Conservation (phyloP, 1,140 invertebrate species). For the Sycophila sp. region DNA sequence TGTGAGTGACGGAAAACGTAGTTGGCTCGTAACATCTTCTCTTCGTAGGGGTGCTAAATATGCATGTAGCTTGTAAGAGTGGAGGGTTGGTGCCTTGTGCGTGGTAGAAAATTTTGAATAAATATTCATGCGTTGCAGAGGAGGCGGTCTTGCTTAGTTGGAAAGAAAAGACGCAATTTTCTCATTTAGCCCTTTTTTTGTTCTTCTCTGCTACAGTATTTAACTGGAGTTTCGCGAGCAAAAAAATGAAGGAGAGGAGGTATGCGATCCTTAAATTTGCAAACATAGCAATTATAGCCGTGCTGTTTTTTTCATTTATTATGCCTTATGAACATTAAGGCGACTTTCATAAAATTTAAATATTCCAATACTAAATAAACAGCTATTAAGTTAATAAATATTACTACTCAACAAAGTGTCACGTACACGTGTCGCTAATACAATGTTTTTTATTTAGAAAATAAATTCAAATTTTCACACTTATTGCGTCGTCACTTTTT, state of each 20-base stretch:
- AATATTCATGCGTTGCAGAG: conserved; percentile 43
- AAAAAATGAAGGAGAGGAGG: neutral
- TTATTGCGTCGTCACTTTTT: too few relatives aligned
- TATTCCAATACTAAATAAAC: too few relatives aligned
- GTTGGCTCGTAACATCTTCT: conserved; percentile 41
- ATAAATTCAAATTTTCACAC: too few relatives aligned
- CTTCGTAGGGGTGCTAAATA: conserved; percentile 40
- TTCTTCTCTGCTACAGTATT: neutral
- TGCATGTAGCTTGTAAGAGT: conserved; percentile 28
- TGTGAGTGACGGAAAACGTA: conserved; percentile 33
- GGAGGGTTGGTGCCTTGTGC: conserved; percentile 15
- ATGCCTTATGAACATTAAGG: too few relatives aligned
- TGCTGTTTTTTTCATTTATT: neutral
- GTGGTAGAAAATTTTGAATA: conserved; percentile 45
- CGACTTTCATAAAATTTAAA: too few relatives aligned
- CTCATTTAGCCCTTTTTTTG: conserved; percentile 19
- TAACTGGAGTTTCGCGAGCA: neutral
- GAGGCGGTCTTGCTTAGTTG: conserved; percentile 1
- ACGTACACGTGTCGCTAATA: too few relatives aligned
- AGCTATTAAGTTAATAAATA: too few relatives aligned
- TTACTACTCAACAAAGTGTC: too few relatives aligned
- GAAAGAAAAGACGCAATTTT: conserved; percentile 31
- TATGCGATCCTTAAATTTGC: conserved; percentile 23
- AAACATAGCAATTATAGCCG: conserved; percentile 8
- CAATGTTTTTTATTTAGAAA: too few relatives aligned